These are phyloP conservation scores for Cinara cedri DNA, from an alignment of 2,888 invertebrate genomes.

Conservation along the genomic window DNA sequence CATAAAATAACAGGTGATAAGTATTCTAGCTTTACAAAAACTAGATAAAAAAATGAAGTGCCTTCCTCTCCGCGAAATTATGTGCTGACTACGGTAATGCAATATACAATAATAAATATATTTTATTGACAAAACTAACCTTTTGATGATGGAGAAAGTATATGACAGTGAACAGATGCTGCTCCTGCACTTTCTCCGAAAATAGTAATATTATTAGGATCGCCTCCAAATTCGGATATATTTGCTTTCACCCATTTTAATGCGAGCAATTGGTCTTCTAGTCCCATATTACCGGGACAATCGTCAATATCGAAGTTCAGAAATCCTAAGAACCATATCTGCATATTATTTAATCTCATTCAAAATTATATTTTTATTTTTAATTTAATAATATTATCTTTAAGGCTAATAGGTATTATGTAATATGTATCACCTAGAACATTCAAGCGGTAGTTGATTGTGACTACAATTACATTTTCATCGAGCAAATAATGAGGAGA, in stretches of 20 bases:
- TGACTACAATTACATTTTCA: conserved; percentile 74
- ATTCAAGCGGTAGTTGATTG: conserved; percentile 77
- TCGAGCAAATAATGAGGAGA: conserved; percentile 72
- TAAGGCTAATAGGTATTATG: no score
- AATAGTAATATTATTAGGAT: conserved; percentile 67
- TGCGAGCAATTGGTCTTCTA: conserved; percentile 68
- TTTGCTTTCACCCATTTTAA: conserved; percentile 69
- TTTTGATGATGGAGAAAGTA: conserved; percentile 42
- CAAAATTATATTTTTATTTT: no score
- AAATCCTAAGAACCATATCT: conserved; percentile 50
- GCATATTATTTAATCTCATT: no score
- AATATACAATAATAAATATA: no score
- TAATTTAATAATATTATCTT: no score
- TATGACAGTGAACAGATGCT: conserved; percentile 46
- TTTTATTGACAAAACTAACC: conserved; percentile 20
- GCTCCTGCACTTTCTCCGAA: conserved; percentile 58
- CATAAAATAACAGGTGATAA: no score
- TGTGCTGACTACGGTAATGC: no score
- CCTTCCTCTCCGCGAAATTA: no score
- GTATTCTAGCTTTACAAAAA: no score
- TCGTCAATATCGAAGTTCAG: conserved; percentile 57
- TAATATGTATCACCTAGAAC: conserved; percentile 65
- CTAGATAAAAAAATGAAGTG: no score
- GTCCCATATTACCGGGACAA: conserved; percentile 63
- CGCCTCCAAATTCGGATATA: conserved; percentile 68